phyloP scores from a whole-genome alignment of 2,113 vertebrate genomes.

The Tenebrosternarchus preto region DNA sequence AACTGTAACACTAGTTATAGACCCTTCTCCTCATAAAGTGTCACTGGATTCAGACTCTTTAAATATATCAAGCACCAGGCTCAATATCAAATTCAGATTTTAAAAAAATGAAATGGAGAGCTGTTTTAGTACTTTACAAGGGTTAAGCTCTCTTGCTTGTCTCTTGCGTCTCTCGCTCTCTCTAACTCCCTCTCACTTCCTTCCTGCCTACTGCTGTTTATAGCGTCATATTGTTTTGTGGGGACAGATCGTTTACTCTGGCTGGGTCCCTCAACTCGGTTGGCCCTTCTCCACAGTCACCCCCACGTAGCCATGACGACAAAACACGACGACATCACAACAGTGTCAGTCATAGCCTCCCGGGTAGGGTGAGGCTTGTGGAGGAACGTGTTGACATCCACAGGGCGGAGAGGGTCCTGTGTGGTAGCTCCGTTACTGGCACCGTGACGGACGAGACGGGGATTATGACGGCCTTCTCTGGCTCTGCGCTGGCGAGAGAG shows the following conservation, averaged over 20 bases:
- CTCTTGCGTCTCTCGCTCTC: background rate
- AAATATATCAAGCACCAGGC: slow-evolving; percentile 1
- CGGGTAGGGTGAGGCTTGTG: slow-evolving; percentile 38
- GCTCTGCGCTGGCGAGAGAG: too few species aligned
- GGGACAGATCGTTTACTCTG: slow-evolving; percentile 45
- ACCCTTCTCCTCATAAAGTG: slow-evolving; percentile 19
- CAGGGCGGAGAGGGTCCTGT: slow-evolving; percentile 22
- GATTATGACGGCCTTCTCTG: slow-evolving; percentile 9
- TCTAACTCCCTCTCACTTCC: background rate
- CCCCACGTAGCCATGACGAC: slow-evolving; percentile 49
- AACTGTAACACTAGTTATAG: slow-evolving; percentile 39
- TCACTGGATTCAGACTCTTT: background rate
- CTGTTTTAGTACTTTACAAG: slow-evolving; percentile 8
- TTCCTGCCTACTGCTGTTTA: slow-evolving; percentile 42
- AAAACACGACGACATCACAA: slow-evolving; percentile 56
- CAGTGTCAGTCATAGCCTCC: slow-evolving; percentile 49
- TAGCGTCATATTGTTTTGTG: slow-evolving; percentile 49
- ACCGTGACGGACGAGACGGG: slow-evolving; percentile 24
- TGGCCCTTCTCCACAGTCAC: slow-evolving; percentile 36
- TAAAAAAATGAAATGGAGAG: background rate
- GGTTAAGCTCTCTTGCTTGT: background rate
- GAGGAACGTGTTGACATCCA: slow-evolving; percentile 43
- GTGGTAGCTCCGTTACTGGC: slow-evolving; percentile 39
- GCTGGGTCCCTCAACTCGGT: slow-evolving; percentile 37
- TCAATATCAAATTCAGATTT: background rate